Conservation (phyloP, 2,797 vertebrate genomes). For the Mico argentatus region DNA sequence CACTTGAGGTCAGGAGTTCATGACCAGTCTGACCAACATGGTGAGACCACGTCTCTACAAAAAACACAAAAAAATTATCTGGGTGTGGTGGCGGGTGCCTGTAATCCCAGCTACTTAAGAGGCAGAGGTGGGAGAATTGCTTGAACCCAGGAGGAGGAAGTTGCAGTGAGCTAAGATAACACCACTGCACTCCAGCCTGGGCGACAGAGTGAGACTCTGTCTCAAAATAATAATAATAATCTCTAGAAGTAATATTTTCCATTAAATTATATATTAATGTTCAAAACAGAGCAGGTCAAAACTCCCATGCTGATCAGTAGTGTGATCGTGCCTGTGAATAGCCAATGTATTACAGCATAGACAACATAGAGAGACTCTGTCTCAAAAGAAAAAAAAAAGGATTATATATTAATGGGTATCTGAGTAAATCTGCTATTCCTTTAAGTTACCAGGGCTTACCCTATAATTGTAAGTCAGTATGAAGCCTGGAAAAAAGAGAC, state of each 20-base stretch:
- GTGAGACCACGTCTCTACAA: background rate
- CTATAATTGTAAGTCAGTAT: background rate
- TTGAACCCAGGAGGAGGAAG: background rate
- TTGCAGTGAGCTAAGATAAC: background rate
- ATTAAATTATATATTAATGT: background rate
- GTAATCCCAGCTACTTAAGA: background rate
- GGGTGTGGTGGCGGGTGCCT: fast-evolving
- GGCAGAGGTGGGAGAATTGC: background rate
- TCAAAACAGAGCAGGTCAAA: background rate
- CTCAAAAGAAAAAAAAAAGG: too few species aligned
- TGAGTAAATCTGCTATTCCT: background rate
- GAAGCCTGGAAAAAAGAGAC: background rate
- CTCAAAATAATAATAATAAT: background rate
- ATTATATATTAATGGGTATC: background rate
- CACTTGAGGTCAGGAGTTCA: background rate
- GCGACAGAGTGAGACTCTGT: background rate
- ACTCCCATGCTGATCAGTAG: background rate
- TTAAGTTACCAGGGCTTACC: background rate
- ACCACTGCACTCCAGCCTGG: background rate
- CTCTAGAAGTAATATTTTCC: background rate
- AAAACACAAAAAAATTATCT: background rate
- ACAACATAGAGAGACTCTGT: background rate
- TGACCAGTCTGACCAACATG: background rate
- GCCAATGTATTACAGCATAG: background rate
- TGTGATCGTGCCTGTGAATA: background rate